Evolutionary conservation across 1,140 invertebrate genomes (phyloP).

Genomic region (Bacillus rossius): DNA sequence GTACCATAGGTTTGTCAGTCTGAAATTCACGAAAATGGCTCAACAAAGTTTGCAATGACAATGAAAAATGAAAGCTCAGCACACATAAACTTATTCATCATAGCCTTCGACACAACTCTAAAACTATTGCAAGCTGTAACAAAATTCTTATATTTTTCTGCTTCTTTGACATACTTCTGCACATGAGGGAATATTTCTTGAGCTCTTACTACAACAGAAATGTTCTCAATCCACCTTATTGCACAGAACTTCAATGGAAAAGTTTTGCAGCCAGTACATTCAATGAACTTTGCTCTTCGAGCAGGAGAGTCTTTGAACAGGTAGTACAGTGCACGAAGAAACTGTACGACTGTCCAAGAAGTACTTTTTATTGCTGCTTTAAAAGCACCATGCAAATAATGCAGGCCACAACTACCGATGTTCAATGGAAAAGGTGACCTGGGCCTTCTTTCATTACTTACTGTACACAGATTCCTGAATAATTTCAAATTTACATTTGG

Average conservation of each 20-base stretch:
- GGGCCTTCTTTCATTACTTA: too few relatives aligned
- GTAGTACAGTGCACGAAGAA: slow-evolving; percentile 14
- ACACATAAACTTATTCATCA: too few relatives aligned
- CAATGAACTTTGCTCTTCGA: slow-evolving; percentile 13
- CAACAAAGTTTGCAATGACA: too few relatives aligned
- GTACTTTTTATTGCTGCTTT: slow-evolving; percentile 17
- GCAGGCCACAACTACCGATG: slow-evolving; percentile 23
- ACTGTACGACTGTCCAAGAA: slow-evolving; percentile 8
- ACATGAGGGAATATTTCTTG: slow-evolving; percentile 2
- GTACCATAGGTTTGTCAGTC: too few relatives aligned
- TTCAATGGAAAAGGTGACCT: slow-evolving; percentile 13
- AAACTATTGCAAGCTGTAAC: too few relatives aligned
- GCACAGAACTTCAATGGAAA: slow-evolving; percentile 22
- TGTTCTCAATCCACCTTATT: slow-evolving; percentile 17
- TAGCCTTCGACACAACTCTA: too few relatives aligned
- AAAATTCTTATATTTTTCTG: background rate
- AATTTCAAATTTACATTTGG: slow-evolving; percentile 22
- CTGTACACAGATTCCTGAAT: background rate
- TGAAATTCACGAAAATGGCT: too few relatives aligned
- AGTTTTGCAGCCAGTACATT: slow-evolving; percentile 1
- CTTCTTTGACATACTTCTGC: slow-evolving; percentile 7
- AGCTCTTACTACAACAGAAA: slow-evolving; percentile 7
- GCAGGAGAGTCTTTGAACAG: slow-evolving; percentile 17
- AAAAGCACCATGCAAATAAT: slow-evolving; percentile 19
- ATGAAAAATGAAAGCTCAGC: too few relatives aligned